These are phyloP conservation scores for Calliphora vicina DNA, from an alignment of 1,140 invertebrate genomes.

Conservation along the genomic window DNA sequence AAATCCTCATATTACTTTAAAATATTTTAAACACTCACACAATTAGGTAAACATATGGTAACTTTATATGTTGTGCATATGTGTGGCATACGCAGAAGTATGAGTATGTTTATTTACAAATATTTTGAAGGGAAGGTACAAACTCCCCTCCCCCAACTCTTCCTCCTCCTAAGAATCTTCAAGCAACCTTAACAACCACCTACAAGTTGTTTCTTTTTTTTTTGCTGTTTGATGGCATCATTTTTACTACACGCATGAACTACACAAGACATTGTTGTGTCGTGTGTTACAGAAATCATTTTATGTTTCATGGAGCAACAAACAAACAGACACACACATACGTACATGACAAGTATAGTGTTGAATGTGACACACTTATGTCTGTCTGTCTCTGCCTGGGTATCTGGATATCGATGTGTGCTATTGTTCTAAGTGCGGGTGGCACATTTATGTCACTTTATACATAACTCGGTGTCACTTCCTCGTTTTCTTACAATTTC, in stretches of 20 bases:
- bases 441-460: constrained; percentile 9
- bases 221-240: background rate
- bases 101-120: constrained; percentile 8
- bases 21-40: constrained; percentile 5
- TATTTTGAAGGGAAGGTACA: background rate
- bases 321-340: background rate
- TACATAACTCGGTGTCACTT: background rate
- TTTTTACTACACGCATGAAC: constrained; percentile 2
- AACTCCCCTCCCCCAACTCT: background rate
- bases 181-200: background rate
- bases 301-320: background rate
- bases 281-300: background rate
- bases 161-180: background rate
- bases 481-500: background rate
- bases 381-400: background rate
- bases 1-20: background rate
- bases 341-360: background rate
- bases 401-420: background rate
- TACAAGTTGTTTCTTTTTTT: too few relatives aligned
- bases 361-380: background rate
- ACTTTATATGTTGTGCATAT: background rate
- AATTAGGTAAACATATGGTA: constrained; percentile 16
- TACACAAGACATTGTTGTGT: background rate
- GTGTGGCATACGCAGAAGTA: background rate
- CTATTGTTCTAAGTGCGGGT: background rate